phyloP scores from a whole-genome alignment of 2,888 invertebrate genomes.

The Atethmia centrago region DNA sequence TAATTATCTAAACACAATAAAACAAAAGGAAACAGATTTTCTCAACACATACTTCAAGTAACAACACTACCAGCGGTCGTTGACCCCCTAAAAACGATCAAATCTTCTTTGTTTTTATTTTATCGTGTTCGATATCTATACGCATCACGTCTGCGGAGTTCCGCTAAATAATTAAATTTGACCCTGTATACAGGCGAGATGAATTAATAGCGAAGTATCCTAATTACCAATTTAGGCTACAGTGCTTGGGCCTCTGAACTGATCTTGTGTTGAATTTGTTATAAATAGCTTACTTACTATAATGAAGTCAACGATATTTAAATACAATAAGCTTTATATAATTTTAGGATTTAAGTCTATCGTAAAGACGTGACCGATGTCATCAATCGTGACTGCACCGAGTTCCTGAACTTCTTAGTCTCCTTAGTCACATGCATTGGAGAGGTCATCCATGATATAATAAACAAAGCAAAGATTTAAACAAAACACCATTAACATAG shows the following conservation, averaged over 20 bases:
- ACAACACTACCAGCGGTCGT: too few species aligned
- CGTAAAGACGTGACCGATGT: conserved; percentile 73
- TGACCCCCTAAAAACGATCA: too few species aligned
- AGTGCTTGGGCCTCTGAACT: too few species aligned
- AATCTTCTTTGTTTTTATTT: too few species aligned
- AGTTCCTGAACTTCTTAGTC: conserved; percentile 77
- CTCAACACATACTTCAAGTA: too few species aligned
- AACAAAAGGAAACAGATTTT: too few species aligned
- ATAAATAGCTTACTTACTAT: not conserved
- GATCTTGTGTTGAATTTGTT: conserved; percentile 1
- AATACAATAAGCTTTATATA: conserved; percentile 66
- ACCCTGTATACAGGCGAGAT: not conserved
- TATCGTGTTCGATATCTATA: too few species aligned
- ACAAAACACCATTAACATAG: conserved; percentile 44
- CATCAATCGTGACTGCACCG: conserved; percentile 77
- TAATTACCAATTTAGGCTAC: not conserved
- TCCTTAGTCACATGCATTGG: conserved; percentile 45
- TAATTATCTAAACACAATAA: too few species aligned
- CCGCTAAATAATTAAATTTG: too few species aligned
- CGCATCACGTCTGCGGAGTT: too few species aligned
- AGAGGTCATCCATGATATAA: conserved; percentile 59
- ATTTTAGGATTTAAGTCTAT: conserved; percentile 58
- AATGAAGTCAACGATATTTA: conserved; percentile 63
- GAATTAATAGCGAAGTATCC: not conserved
- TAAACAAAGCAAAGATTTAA: conserved; percentile 46